Conservation (phyloP, 2,797 vertebrate species). For the Hydrophis major region DNA sequence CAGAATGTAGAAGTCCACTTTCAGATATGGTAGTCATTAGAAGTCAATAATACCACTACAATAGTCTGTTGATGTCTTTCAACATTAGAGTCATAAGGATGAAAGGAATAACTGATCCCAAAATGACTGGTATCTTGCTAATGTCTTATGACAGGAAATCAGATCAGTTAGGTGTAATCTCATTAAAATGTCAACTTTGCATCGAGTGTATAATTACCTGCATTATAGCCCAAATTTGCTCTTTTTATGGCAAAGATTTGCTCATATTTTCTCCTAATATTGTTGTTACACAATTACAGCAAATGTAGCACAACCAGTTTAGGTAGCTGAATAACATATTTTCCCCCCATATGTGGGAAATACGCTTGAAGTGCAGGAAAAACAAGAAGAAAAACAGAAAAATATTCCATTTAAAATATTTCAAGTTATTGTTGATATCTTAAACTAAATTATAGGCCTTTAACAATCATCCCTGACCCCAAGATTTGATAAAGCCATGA, state of each 20-base stretch:
- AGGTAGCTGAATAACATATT: background rate
- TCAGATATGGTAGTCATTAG: background rate
- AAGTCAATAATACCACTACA: background rate
- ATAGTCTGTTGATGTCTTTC: background rate
- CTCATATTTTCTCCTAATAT: background rate
- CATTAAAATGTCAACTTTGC: background rate
- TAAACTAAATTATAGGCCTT: background rate
- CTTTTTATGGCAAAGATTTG: background rate
- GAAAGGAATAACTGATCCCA: background rate
- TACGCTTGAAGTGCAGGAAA: slow-evolving; percentile 19
- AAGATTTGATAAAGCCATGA: background rate
- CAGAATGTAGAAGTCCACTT: background rate
- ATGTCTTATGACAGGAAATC: background rate
- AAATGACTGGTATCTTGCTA: background rate
- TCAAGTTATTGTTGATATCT: background rate
- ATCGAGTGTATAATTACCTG: background rate
- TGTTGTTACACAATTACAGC: background rate
- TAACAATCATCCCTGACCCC: background rate
- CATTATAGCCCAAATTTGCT: background rate
- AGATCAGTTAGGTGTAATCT: background rate
- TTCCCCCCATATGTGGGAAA: background rate
- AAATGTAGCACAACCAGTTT: background rate
- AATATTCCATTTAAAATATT: slow-evolving; percentile 14
- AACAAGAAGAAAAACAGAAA: slow-evolving; percentile 10
- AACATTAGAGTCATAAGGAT: background rate